A percentile compares a stretch with the other conserved stretches of the same genome.
These are phyloP conservation scores for Brachionus asplanchnoidis DNA, from an alignment of 1,140 invertebrate genomes.

Conservation along the genomic window DNA sequence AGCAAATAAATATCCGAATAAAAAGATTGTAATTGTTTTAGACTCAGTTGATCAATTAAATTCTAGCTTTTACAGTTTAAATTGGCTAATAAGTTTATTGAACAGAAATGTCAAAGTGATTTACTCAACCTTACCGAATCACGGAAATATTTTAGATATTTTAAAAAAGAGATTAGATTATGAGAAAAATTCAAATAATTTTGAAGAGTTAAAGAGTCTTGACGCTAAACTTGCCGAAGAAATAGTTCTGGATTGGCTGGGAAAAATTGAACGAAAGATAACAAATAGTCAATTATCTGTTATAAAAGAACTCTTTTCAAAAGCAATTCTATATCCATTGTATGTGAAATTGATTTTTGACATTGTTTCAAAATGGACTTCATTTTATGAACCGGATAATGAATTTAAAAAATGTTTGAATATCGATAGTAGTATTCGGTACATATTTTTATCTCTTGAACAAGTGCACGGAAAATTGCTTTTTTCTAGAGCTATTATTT, in stretches of 20 bases:
- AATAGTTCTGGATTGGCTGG: constrained; percentile 43
- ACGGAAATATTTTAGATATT: not conserved
- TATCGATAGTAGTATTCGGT: not conserved
- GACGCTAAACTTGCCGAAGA: not conserved
- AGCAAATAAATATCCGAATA: constrained; percentile 42
- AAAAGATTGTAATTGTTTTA: constrained; percentile 49
- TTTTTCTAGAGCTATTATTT: constrained; percentile 68
- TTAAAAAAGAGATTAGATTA: not conserved
- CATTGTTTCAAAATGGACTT: constrained; percentile 24
- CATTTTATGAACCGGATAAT: not conserved
- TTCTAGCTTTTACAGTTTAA: constrained; percentile 45
- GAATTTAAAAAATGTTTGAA: not conserved
- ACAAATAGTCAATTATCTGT: constrained; percentile 70
- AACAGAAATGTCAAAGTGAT: constrained; percentile 51
- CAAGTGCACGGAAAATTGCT: constrained; percentile 47
- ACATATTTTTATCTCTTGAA: constrained; percentile 45
- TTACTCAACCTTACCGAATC: constrained; percentile 47
- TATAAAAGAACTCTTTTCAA: constrained; percentile 70
- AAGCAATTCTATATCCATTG: constrained; percentile 58
- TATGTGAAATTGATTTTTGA: constrained; percentile 40
- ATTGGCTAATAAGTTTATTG: constrained; percentile 50
- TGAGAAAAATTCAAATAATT: not conserved
- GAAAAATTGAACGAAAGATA: constrained; percentile 44
- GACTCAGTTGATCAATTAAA: constrained; percentile 50
- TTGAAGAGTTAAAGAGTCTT: not conserved